Percentiles rank a stretch among this genome's conserved stretches.
Conservation (phyloP, 2,797 vertebrate genomes). For the Pipistrellus pipistrellus region DNA sequence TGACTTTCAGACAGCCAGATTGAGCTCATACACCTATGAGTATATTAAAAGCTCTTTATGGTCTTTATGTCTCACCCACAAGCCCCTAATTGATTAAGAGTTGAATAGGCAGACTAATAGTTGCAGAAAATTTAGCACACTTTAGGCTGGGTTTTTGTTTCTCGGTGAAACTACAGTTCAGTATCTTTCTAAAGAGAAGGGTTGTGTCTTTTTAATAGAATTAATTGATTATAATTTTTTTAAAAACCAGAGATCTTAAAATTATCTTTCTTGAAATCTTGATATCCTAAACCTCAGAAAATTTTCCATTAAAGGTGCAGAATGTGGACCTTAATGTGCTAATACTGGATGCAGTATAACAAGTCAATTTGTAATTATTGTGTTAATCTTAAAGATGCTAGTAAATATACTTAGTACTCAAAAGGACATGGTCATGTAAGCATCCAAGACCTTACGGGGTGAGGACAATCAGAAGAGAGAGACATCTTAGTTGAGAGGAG, state of each 20-base stretch:
- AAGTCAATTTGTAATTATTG: slow-evolving; percentile 9
- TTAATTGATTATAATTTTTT: background rate
- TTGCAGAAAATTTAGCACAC: background rate
- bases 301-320: background rate
- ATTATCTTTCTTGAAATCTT: background rate
- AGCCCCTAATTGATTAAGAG: background rate
- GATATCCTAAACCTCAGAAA: background rate
- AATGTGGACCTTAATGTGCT: background rate
- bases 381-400: background rate
- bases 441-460: background rate
- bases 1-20: background rate
- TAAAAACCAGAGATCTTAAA: background rate
- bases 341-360: background rate
- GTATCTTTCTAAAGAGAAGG: slow-evolving; percentile 32
- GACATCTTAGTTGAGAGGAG: background rate
- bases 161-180: background rate
- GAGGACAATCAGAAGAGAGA: background rate
- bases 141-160: background rate
- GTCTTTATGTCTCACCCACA: background rate
- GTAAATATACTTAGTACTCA: background rate
- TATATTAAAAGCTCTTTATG: background rate
- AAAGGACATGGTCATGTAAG: background rate
- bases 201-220: slow-evolving; percentile 25
- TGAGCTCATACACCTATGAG: background rate
- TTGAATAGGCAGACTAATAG: background rate